phyloP scores from a whole-genome alignment of 1,140 invertebrate species.

The Trigoniulus corallinus region DNA sequence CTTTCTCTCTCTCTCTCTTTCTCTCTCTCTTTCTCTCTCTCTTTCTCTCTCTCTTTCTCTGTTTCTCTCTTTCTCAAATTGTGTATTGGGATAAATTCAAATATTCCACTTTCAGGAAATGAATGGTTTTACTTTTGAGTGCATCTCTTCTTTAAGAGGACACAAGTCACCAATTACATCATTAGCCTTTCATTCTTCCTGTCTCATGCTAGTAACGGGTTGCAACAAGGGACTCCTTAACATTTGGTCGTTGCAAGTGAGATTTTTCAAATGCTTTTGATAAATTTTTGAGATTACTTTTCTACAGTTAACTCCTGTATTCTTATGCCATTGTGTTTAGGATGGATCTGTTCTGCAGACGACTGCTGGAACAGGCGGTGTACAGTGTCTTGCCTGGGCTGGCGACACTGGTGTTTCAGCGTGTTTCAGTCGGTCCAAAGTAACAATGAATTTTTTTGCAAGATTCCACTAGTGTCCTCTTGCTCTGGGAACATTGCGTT shows the following conservation, averaged over 20 bases:
- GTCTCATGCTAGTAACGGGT: conserved; percentile 36
- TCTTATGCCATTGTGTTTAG: conserved; percentile 15
- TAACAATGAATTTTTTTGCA: no score
- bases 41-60: no score
- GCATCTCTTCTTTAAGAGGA: conserved; percentile 30
- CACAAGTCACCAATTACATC: conserved; percentile 35
- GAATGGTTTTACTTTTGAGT: no score
- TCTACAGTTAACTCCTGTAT: no score
- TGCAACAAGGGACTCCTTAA: conserved; percentile 36
- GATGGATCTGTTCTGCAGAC: conserved; percentile 40
- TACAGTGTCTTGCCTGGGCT: conserved; percentile 34
- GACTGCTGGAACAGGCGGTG: conserved; percentile 33
- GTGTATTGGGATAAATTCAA: no score
- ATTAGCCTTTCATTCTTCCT: conserved; percentile 32
- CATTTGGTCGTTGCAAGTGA: conserved; percentile 39
- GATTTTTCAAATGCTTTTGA: neutral
- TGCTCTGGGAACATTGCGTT: no score
- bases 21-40: no score
- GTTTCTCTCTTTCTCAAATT: no score
- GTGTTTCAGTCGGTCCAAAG: conserved; percentile 35
- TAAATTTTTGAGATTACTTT: neutral
- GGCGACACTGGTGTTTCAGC: conserved; percentile 30
- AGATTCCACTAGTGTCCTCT: no score
- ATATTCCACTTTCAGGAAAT: no score
- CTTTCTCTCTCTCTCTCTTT: no score